phyloP scores from a whole-genome alignment of 2,888 invertebrate genomes.

The Cataglyphis cursor region DNA sequence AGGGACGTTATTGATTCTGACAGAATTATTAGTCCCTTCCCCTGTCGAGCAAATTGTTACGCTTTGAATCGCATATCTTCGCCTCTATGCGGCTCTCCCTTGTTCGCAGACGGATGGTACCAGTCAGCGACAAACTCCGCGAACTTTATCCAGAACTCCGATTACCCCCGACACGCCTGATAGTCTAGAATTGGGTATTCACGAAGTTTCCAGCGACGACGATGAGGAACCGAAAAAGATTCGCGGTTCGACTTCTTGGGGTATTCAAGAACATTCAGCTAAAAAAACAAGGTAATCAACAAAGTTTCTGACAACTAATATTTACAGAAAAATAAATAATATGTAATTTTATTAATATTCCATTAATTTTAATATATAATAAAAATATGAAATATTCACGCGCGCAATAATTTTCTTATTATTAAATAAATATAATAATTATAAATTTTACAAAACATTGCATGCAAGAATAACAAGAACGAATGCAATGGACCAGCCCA shows the following conservation, averaged over 20 bases:
- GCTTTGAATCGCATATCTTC: conserved; percentile 12
- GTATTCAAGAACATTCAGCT: conserved; percentile 75
- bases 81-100: conserved; percentile 17
- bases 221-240: conserved; percentile 75
- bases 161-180: conserved; percentile 80
- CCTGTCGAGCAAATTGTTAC: conserved; percentile 23
- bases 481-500: conserved; percentile 78
- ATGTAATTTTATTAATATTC: neutral
- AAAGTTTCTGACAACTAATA: neutral
- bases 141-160: conserved; percentile 80
- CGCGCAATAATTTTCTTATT: neutral
- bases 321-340: neutral
- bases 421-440: neutral
- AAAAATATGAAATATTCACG: neutral
- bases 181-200: conserved; percentile 78
- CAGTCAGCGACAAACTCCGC: conserved; percentile 80
- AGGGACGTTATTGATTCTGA: conserved; percentile 76
- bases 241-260: conserved; percentile 74
- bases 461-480: conserved; percentile 73
- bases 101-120: conserved; percentile 82
- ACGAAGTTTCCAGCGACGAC: conserved; percentile 80
- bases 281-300: conserved; percentile 77
- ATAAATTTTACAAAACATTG: neutral
- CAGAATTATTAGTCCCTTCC: conserved; percentile 59
- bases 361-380: neutral